Base-by-base conservation (phyloP, 2,888 invertebrate genomes). In the Exocentrus adspersus region DNA sequence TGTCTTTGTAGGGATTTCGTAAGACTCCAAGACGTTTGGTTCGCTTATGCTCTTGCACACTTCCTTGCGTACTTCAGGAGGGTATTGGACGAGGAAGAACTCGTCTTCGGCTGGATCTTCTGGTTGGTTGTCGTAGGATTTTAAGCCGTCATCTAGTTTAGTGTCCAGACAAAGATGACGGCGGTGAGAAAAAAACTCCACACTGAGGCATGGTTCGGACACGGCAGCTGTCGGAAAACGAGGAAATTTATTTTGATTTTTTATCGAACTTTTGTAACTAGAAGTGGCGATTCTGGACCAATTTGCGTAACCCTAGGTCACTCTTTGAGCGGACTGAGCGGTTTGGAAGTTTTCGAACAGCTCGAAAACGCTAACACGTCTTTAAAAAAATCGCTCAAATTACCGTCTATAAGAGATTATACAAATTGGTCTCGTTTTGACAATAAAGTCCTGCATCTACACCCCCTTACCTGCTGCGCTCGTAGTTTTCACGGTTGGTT, bases 1-100 rank as follows among this genome's bases (percentile, higher is more conserved):
- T 20, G 52, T 52, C 53, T 66, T 54, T 14, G 64, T 60, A 19
- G 70, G 62, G 12, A 66, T 58, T 28, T 70, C 72, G n/a, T 62
- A 65, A 19, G 68, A 72, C 41, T 80, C 79, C 24, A 76, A 64
- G n/a, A 80, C 78, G 63, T 79, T 79, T 1, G 80, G 77, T 65
- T 81, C 81, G 65, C 79, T 81, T 20, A 73, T 69, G 63, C 79
- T 79, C 67, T 80, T 81, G 30, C 67, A 67, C 5, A 78, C 72
- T 45, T 76, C 73, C 45, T 68, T 64, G 19, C 48, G 56, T 2
- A 64, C 16, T 10, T 64, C 60, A 56, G 77, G 73, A 2, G 78
- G 79, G 66, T 79, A 82, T 59, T 82, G 79, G 16, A 83, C 78
- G 19, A 83, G 72, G 70, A 83, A 83, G 73, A 83, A 83, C 65